Percentiles rank a stretch among this genome's conserved stretches.
Evolutionary conservation across 2,888 invertebrate species (phyloP).

Genomic region (Saturnia pavonia): DNA sequence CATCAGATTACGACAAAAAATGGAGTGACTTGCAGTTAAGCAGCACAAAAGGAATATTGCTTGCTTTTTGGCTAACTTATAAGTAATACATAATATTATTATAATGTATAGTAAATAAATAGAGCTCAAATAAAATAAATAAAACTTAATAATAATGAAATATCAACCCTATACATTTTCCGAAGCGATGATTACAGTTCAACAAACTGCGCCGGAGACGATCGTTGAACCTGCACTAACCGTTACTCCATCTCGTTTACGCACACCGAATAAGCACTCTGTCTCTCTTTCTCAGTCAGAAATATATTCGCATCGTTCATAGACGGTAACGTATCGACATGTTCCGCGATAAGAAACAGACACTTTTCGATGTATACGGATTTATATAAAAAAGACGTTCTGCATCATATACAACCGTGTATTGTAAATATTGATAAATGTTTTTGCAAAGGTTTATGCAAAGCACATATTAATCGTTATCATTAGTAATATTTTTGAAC

Average conservation of each 20-base stretch:
- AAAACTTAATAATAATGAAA: background rate
- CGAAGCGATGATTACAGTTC: constrained; percentile 79
- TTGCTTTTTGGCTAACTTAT: background rate
- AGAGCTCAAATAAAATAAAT: background rate
- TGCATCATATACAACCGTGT: background rate
- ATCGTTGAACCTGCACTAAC: constrained; percentile 78
- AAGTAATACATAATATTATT: background rate
- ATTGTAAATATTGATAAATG: constrained; percentile 5
- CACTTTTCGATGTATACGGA: constrained; percentile 13
- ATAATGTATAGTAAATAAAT: background rate
- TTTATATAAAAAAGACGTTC: constrained; percentile 12
- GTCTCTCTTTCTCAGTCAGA: constrained; percentile 46
- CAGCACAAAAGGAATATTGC: too few relatives aligned
- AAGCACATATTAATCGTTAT: constrained; percentile 6
- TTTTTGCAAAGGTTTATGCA: constrained; percentile 18
- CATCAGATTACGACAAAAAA: too few relatives aligned
- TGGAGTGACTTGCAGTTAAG: too few relatives aligned
- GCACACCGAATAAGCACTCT: constrained; percentile 33
- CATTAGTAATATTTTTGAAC: background rate
- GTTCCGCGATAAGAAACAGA: constrained; percentile 6
- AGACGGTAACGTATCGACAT: background rate
- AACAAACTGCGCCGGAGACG: constrained; percentile 79
- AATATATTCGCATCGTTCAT: constrained; percentile 12
- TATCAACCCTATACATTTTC: constrained; percentile 72
- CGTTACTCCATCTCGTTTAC: constrained; percentile 59